Conservation (phyloP, 2,797 vertebrate genomes). For the Pseudopleuronectes americanus region DNA sequence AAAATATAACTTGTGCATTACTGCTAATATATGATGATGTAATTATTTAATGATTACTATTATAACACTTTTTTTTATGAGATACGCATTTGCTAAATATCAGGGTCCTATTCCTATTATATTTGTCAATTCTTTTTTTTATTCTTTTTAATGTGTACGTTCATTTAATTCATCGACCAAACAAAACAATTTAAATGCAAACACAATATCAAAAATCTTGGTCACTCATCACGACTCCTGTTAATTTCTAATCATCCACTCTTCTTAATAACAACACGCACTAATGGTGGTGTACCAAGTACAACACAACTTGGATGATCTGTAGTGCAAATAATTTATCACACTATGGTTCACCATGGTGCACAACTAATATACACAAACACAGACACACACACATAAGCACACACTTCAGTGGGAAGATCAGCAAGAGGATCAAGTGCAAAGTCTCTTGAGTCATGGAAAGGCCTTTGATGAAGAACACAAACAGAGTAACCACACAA, state of each 20-base stretch:
- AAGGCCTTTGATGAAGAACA: slow-evolving; percentile 76
- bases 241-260: background rate
- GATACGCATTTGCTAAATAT: background rate
- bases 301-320: slow-evolving; percentile 24
- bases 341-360: slow-evolving; percentile 18
- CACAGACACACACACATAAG: slow-evolving; percentile 35
- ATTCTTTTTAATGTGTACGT: no score
- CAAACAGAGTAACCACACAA: slow-evolving; percentile 68
- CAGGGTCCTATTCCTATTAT: background rate
- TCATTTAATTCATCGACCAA: no score
- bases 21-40: no score
- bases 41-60: no score
- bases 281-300: background rate
- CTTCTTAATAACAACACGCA: slow-evolving; percentile 13
- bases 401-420: slow-evolving; percentile 62
- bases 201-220: slow-evolving; percentile 7
- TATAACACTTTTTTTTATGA: no score
- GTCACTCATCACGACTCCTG: background rate
- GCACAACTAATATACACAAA: slow-evolving; percentile 17
- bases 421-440: slow-evolving; percentile 73
- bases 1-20: no score
- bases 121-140: background rate
- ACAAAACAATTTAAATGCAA: no score
- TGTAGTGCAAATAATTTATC: slow-evolving; percentile 19
- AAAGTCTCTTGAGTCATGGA: slow-evolving; percentile 70